Conservation (phyloP, 2,888 invertebrate species). For the Ophioninae sp. region DNA sequence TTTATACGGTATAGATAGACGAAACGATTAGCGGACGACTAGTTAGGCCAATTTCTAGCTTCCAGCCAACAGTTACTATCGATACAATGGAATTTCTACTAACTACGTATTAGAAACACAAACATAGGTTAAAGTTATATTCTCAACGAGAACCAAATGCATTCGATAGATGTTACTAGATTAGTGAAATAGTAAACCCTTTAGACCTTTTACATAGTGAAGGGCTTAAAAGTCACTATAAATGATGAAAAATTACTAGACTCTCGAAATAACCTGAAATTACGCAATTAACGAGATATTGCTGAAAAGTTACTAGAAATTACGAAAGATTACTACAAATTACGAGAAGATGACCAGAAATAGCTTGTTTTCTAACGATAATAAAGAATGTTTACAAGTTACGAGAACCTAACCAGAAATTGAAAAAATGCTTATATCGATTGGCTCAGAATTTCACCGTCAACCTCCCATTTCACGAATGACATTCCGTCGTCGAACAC, state of each 20-base stretch:
- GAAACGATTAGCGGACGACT: not conserved
- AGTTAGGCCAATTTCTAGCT: not conserved
- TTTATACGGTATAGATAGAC: not conserved
- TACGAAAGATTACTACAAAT: not conserved
- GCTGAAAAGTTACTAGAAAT: not conserved
- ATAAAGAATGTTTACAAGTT: too few relatives aligned
- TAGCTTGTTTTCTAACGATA: too few relatives aligned
- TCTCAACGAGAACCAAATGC: not conserved
- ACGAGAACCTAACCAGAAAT: too few relatives aligned
- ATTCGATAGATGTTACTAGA: not conserved
- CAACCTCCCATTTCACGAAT: too few relatives aligned
- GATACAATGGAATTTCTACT: too few relatives aligned
- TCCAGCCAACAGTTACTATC: not conserved
- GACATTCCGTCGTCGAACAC: not conserved
- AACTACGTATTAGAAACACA: too few relatives aligned
- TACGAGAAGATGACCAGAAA: not conserved
- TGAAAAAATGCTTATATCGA: too few relatives aligned
- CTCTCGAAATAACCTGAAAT: not conserved
- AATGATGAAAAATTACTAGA: not conserved
- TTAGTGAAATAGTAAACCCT: too few relatives aligned
- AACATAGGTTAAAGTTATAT: not conserved
- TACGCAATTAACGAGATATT: not conserved
- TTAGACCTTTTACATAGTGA: too few relatives aligned
- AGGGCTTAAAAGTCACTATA: not conserved
- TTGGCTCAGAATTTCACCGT: too few relatives aligned